These are phyloP conservation scores for Lacerta viridis DNA, from an alignment of 2,797 vertebrate species.

Conservation along the genomic window DNA sequence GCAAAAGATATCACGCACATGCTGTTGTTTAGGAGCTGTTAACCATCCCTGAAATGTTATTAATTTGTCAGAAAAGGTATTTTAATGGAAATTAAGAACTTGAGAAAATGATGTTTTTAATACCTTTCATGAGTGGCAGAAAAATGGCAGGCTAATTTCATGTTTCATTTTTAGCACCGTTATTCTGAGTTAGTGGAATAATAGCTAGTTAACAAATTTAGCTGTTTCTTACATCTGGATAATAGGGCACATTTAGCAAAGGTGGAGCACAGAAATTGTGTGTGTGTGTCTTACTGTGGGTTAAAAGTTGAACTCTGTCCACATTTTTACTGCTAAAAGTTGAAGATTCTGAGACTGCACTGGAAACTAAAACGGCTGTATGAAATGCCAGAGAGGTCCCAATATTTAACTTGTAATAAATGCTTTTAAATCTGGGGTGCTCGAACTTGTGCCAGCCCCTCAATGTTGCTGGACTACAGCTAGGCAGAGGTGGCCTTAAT, in stretches of 20 bases:
- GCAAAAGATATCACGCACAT: neutral
- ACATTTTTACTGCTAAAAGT: conserved; percentile 39
- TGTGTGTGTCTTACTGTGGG: neutral
- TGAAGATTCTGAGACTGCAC: conserved; percentile 4
- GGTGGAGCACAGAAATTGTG: conserved; percentile 58
- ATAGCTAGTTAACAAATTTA: conserved; percentile 65
- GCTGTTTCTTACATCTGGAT: conserved; percentile 52
- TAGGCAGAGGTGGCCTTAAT: neutral
- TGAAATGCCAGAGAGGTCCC: conserved; percentile 6
- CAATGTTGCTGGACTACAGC: neutral
- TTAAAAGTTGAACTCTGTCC: neutral
- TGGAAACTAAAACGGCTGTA: conserved; percentile 19
- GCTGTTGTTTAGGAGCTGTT: neutral
- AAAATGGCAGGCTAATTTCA: conserved; percentile 73
- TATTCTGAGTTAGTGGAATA: conserved; percentile 69
- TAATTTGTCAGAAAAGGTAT: neutral
- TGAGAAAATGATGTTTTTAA: conserved; percentile 55
- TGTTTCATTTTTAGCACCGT: conserved; percentile 74
- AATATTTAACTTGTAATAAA: conserved; percentile 24
- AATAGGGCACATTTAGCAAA: conserved; percentile 44
- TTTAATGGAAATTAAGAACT: conserved; percentile 65
- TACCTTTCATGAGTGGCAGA: conserved; percentile 51
- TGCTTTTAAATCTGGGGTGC: neutral
- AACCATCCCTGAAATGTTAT: conserved; percentile 1
- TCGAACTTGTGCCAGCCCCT: too few species aligned